A percentile compares a stretch with the other conserved stretches of the same genome.
Conservation (phyloP, 2,113 vertebrate genomes). For the Brachyhypopomus gauderio region DNA sequence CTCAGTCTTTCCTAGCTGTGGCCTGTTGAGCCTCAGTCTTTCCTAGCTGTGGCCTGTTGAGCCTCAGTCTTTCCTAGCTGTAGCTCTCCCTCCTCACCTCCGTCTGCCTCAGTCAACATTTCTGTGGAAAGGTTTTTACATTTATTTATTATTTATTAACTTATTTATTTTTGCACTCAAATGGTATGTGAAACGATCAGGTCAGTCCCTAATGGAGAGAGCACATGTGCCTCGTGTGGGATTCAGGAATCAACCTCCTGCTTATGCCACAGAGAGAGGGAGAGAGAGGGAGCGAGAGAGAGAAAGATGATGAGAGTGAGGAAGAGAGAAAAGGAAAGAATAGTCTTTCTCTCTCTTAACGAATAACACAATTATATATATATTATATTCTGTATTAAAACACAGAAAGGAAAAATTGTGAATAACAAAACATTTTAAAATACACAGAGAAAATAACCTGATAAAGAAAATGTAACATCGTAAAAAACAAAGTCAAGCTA, state of each 20-base stretch:
- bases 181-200: constrained; percentile 49
- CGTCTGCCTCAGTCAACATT: constrained; percentile 21
- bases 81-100: constrained; percentile 22
- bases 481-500: background rate
- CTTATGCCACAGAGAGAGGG: background rate
- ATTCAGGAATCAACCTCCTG: constrained; percentile 8
- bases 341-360: no score
- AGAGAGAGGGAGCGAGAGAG: background rate
- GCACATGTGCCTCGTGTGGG: constrained; percentile 38
- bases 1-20: background rate
- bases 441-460: background rate
- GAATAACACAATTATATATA: no score
- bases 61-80: no score
- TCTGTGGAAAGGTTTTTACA: constrained; percentile 12
- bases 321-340: no score
- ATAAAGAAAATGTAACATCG: background rate
- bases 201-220: constrained; percentile 40
- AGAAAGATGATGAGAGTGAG: no score
- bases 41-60: no score
- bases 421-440: background rate
- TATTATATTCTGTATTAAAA: no score
- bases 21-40: no score
- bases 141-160: background rate
- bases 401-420: no score
- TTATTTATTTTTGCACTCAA: constrained; percentile 37